Percentiles rank a stretch among this genome's conserved stretches.
These are phyloP conservation scores for Psilanteris sp. DNA, from an alignment of 1,140 invertebrate genomes.

Conservation along the genomic window DNA sequence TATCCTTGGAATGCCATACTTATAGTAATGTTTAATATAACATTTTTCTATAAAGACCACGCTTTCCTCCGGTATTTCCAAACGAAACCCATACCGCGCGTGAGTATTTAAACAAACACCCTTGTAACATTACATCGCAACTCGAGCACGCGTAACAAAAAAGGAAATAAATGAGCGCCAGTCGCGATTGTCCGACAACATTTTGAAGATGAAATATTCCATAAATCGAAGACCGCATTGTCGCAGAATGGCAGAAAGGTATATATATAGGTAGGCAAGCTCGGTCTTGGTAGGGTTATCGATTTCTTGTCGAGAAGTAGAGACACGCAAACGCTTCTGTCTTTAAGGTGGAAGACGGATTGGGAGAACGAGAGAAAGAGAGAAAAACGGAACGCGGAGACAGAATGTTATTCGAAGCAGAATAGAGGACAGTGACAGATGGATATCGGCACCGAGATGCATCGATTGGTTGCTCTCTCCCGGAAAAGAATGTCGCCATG, in stretches of 20 bases:
- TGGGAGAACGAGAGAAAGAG: slow-evolving; percentile 49
- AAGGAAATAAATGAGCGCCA: too few species aligned
- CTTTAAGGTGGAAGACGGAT: slow-evolving; percentile 56
- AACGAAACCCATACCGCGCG: too few species aligned
- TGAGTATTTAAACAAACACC: too few species aligned
- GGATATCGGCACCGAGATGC: slow-evolving; percentile 78
- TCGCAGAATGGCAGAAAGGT: slow-evolving; percentile 39
- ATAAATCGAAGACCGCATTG: slow-evolving; percentile 33
- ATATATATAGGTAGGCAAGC: slow-evolving; percentile 45
- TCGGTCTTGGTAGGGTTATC: slow-evolving; percentile 60
- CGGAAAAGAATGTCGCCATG: slow-evolving; percentile 78
- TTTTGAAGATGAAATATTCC: slow-evolving; percentile 36
- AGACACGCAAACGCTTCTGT: slow-evolving; percentile 60
- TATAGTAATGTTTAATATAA: too few species aligned
- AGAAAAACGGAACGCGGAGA: slow-evolving; percentile 54
- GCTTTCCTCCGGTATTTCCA: too few species aligned
- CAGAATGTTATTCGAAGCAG: slow-evolving; percentile 66
- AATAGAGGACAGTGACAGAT: slow-evolving; percentile 78
- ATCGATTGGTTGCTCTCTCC: slow-evolving; percentile 79
- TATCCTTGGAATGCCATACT: too few species aligned
- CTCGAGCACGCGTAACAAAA: too few species aligned
- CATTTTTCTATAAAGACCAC: too few species aligned
- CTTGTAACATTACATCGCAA: too few species aligned
- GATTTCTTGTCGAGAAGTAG: slow-evolving; percentile 60
- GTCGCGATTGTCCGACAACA: too few species aligned